Evolutionary conservation across 1,140 invertebrate species (phyloP), one percentile per base, ranked within the genome.

Genomic region (Zeugodacus cucurbitae): DNA sequence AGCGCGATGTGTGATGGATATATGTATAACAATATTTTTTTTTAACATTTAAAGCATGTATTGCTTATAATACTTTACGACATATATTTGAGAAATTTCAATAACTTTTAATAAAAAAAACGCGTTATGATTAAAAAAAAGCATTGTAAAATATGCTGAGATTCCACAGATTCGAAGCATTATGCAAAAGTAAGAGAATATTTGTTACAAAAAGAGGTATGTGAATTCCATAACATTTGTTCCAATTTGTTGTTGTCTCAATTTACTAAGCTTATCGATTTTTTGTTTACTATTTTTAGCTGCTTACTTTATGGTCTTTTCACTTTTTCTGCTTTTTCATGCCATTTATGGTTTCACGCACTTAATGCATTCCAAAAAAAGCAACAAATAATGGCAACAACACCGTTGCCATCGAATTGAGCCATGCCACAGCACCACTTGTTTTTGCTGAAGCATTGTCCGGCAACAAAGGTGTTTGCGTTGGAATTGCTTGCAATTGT

Each of bases 401-500:
- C 14, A 86, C 20, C 2, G 85, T 8, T 58, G 44, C 3, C 17
- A 86, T 22, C 20, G 54, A 82, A 48, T 22, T 41, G 17, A 74
- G 14, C 67, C 67, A 74, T 17, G 67, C 34, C n/a, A 7, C 10
- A 8, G 57, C 85, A 86, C 48, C 85, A 37, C 85, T 86, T 20
- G 41, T 86, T 48, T 29, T 14, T 22, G 26, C 82, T 11, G 22
- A 26, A 54, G 82, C 44, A 54, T 86, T 58, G 41, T 48, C 29
- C 26, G 85, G 85, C 26, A 86, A 17, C 57, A 86, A 58, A 14
- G 82, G 41, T 54, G 82, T 2, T 58, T 86, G 85, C 10, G 88
- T 88, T 41, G 88, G 87, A 44, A 44, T 41, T 87, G 87, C 86
- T 70, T 88, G 88, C 58, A 89, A 70, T 87, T 89, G 88, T 34